Base-by-base conservation (phyloP, 2,797 vertebrate genomes). In the Eutrigla gurnardus region DNA sequence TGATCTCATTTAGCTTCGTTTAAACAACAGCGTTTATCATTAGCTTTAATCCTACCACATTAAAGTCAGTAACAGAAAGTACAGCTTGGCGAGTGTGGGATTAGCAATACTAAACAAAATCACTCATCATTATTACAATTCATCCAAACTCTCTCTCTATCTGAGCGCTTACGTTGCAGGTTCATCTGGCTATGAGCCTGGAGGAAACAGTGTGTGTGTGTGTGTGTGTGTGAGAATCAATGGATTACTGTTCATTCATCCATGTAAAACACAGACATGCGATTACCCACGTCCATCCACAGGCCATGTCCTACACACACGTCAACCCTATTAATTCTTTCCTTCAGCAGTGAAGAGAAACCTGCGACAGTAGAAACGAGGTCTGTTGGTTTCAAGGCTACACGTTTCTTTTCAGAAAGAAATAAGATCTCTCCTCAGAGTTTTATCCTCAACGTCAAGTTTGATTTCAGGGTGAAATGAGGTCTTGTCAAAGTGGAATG, bases 171-270 rank as follows among this genome's bases (percentile, higher is more conserved):
- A 25, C 36, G 46, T 13, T 65, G 46, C 65, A 76, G 70, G 78
- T 66, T 77, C 73, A 77, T 86, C 73, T 81, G 78, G 37, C 66
- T 77, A 18, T 33, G 71, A 77, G 46, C 47, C 77, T 49, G 40
- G 25, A 70, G 65, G 70, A 81, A 65, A 35, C 62, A 45, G 47
- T 54, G 60, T 60, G 58, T 73, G 58, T 78, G 50, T 66, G 33
- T 58, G 59, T 60, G 36, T 47, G 25, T 55, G n/a, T 64, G 50
- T 35, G 36, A 59, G 65, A 67, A 71, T 73, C 65, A 70, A 42
- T 62, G 81, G 79, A 88, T 88, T 80, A 85, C 68, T 17, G 66
- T 17, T 81, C 80, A 66, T 75, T 80, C 82, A 79, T 77, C 78
- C 70, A 57, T 80, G 55, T 76, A 81, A 77, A 37, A 60, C 42